Evolutionary conservation across 2,888 invertebrate genomes (phyloP), one percentile per base, ranked within the genome.

Genomic region (Steromphala cineraria): DNA sequence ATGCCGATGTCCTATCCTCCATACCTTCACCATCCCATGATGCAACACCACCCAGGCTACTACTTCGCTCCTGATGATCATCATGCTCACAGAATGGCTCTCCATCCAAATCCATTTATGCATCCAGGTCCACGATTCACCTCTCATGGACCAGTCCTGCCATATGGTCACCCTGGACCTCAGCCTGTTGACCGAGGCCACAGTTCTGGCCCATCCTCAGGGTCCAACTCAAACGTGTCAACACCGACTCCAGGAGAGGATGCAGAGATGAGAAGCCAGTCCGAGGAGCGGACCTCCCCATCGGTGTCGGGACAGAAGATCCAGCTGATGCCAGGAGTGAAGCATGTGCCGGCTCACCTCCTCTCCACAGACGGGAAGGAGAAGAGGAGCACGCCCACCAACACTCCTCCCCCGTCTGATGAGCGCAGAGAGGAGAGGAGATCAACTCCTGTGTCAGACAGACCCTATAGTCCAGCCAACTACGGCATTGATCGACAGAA

Each of bases 271-370:
- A 31, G 71, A 40, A 71, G 71, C 71, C 28, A 36, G 19, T 71
- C 71, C 10, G 71, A 79, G 79, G 62, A 53, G 56, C 24, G 79
- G 46, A 56, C 53, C n/a, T 52, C 82, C 10, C 36, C 85, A 31
- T 80, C 85, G 13, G 83, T 84, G 24, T 79, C 87, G 2, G 85
- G 87, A 40, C 88, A 87, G 55, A 87, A 87, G 46, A 88, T 91
- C 75, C 90, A 91, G 84, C 85, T 92, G 31, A 84, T 92, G 71
- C 91, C 92, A 4, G 91, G 90, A 81, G 91, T 90, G 2, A 89
- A 88, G 82, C 90, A 91, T 84, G 88, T 89, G 0, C 90, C 90
- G 15, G 84, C 88, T 67, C 91, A 91, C 75, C 82, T 89, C 46
- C 78, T 89, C 67, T 81, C 71, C 15, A 82, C 81, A 62, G 85